Evolutionary conservation across 2,113 vertebrate genomes (phyloP).

Genomic region (Petroica traversi): DNA sequence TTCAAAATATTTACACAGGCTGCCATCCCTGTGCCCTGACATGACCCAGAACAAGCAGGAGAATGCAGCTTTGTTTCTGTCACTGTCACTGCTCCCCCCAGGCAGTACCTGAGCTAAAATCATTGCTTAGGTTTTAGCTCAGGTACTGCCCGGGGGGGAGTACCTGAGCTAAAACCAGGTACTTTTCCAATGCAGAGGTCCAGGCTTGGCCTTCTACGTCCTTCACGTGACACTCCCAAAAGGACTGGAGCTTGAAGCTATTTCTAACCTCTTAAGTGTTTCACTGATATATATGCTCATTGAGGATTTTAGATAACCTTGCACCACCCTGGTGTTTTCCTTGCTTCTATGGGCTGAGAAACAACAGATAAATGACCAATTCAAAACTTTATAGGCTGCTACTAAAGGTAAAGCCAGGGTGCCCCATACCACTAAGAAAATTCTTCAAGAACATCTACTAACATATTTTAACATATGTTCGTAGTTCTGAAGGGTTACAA

Average conservation of each 20-base stretch:
- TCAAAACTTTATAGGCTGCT: neutral
- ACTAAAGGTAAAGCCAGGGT: neutral
- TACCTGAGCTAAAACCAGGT: accelerated
- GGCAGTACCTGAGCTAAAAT: accelerated
- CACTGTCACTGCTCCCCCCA: neutral
- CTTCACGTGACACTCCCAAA: neutral
- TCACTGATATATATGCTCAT: neutral
- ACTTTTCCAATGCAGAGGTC: accelerated
- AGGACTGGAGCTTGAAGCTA: accelerated
- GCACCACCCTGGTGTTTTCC: no score
- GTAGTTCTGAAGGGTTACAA: neutral
- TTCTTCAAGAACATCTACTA: neutral
- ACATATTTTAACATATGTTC: neutral
- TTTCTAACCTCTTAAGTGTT: neutral
- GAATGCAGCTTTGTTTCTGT: neutral
- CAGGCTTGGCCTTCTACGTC: accelerated
- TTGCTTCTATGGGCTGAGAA: neutral
- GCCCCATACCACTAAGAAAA: neutral
- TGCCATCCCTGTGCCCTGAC: neutral
- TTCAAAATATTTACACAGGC: neutral
- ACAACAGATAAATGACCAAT: neutral
- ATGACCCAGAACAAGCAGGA: neutral
- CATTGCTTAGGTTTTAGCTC: no score
- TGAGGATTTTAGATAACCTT: neutral
- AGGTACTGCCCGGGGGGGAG: no score